Percentiles rank a stretch among this genome's conserved stretches.
Evolutionary conservation across 1,140 invertebrate species (phyloP).

Genomic region (Euwallacea fornicatus): DNA sequence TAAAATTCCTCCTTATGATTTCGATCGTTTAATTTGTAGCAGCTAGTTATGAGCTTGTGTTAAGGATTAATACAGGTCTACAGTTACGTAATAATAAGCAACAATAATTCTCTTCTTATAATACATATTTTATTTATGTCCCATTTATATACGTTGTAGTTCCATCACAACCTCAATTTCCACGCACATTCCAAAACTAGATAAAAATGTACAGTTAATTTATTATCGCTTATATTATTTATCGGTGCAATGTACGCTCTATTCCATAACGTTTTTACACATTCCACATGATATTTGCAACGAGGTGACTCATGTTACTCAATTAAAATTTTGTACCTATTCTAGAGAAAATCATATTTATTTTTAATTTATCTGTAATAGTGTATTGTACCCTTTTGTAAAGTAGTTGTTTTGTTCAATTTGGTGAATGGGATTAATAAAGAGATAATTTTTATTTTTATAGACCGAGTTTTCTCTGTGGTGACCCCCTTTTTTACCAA

Average conservation of each 20-base stretch:
- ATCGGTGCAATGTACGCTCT: constrained; percentile 17
- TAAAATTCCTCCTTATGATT: background rate
- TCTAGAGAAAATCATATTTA: constrained; percentile 22
- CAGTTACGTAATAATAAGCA: no score
- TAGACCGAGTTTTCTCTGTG: constrained; percentile 5
- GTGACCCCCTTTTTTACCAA: background rate
- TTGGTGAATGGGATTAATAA: constrained; percentile 29
- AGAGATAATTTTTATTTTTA: constrained; percentile 24
- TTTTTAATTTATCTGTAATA: constrained; percentile 30
- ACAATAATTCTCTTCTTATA: no score
- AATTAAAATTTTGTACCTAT: constrained; percentile 2
- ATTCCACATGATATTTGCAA: constrained; percentile 11
- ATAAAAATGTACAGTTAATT: constrained; percentile 10
- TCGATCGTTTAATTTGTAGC: no score
- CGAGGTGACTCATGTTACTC: background rate
- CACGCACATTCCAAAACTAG: constrained; percentile 2
- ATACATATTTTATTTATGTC: no score
- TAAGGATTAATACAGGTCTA: no score
- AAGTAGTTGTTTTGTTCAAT: constrained; percentile 20
- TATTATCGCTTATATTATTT: constrained; percentile 14
- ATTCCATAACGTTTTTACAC: constrained; percentile 4
- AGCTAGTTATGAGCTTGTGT: no score
- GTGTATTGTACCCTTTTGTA: constrained; percentile 16
- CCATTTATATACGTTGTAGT: no score
- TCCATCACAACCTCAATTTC: no score